A percentile compares a stretch with the other conserved stretches of the same genome.
Conservation (phyloP, 2,888 invertebrate genomes). For the Drosophila putrida region DNA sequence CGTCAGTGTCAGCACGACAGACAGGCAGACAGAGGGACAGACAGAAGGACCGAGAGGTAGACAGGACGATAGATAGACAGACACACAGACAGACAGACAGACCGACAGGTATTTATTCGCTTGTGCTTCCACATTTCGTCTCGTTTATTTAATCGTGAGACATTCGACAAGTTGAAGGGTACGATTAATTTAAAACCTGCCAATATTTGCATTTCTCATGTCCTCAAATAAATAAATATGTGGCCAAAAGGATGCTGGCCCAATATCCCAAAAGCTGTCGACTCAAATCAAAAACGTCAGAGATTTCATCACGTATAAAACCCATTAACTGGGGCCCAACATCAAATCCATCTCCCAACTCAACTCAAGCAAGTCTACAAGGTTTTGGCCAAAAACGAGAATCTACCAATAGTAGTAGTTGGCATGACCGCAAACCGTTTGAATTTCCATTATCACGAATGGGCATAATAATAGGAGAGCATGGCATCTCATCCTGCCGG, state of each 20-base stretch:
- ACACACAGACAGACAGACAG: constrained; percentile 17
- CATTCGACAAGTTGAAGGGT: constrained; percentile 65
- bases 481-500: constrained; percentile 66
- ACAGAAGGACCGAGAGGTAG: constrained; percentile 19
- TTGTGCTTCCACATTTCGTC: constrained; percentile 44
- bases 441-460: constrained; percentile 65
- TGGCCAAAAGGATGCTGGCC: constrained; percentile 14
- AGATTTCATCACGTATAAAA: constrained; percentile 69
- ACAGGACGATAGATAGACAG: constrained; percentile 8
- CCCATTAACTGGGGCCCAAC: constrained; percentile 43
- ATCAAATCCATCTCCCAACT: no score
- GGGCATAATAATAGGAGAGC: constrained; percentile 46
- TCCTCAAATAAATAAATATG: constrained; percentile 12
- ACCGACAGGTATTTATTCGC: constrained; percentile 53
- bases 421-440: constrained; percentile 44
- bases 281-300: constrained; percentile 32
- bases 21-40: constrained; percentile 7
- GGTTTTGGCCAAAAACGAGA: constrained; percentile 1
- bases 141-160: constrained; percentile 63
- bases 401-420: constrained; percentile 52
- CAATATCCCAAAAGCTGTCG: constrained; percentile 42
- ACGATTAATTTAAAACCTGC: constrained; percentile 68
- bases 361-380: not conserved
- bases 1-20: constrained; percentile 61
- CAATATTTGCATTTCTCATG: constrained; percentile 50